A percentile compares a stretch with the other conserved stretches of the same genome.
Evolutionary conservation across 2,888 invertebrate species (phyloP).

Genomic region (Pristionchus entomophagus): DNA sequence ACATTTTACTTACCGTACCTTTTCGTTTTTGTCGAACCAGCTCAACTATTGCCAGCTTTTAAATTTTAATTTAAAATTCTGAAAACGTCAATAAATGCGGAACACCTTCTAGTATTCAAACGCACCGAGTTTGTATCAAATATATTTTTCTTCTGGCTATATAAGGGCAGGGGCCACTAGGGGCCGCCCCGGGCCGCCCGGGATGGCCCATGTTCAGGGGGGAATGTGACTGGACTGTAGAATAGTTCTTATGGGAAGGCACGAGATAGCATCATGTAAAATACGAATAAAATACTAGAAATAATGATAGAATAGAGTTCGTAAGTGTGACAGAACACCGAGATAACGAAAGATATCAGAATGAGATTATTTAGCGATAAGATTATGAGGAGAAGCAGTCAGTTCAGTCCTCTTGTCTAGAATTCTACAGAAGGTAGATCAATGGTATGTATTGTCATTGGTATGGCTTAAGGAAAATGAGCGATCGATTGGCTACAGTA

Average conservation of each 20-base stretch:
- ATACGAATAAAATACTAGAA: slow-evolving; percentile 15
- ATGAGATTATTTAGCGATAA: not conserved
- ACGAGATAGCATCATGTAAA: not conserved
- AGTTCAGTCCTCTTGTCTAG: not conserved
- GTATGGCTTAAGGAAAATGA: slow-evolving; percentile 23
- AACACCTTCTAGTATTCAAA: no score
- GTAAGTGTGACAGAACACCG: slow-evolving; percentile 28
- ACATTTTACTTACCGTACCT: no score
- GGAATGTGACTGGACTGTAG: no score
- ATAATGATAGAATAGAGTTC: not conserved
- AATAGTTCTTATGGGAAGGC: slow-evolving; percentile 1
- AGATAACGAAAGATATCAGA: slow-evolving; percentile 20
- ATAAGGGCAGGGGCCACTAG: no score
- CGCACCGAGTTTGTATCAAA: no score
- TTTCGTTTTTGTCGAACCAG: no score
- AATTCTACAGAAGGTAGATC: not conserved
- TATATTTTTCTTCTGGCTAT: no score
- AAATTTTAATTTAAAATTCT: no score
- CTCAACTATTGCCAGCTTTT: no score
- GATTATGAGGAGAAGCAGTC: not conserved
- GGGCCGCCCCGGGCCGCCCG: no score
- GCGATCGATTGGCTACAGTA: slow-evolving; percentile 26
- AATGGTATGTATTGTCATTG: slow-evolving; percentile 32
- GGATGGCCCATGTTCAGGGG: no score
- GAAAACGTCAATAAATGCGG: no score